Base-by-base conservation (phyloP, 1,140 invertebrate species). In the Drosophila triauraria region DNA sequence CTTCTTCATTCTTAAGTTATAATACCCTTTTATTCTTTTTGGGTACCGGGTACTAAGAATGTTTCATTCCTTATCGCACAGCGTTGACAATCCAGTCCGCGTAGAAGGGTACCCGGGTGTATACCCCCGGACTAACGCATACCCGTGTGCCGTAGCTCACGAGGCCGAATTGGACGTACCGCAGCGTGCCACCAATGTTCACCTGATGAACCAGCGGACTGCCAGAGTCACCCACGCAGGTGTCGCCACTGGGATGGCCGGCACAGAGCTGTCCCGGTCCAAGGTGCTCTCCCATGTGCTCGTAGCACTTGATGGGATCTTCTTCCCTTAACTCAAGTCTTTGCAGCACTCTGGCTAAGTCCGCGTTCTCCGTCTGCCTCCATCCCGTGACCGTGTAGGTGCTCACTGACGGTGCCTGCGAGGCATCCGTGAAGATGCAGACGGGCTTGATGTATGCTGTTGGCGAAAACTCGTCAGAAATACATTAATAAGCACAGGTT, bases 401-500 rank as follows among this genome's bases (percentile, higher is more conserved):
- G 5, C 4, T 43, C 10, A 64, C 38, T 2, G 9, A 0, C 1
- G 61, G 61, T 8, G 43, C 2, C 8, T 12, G 23, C 1, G 4
- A 4, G 2, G 13, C 13, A 61, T 64, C 38, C 6, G 25, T 60
- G 6, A 60, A 6, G 10, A 64, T 60, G 15, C 61, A 64, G 0
- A 64, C 2, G 10, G 61, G 61, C 12, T 7, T 60, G 17, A 64
- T 64, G 7, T n/a, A 13, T 9, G 54, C 61, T 64, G 32, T 54
- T 23, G 13, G 4, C 3, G 4, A 23, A 54, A 2, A 23, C 1
- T 15, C 2, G 0, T 23, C 1, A 15, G 9, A 17, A 23, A 17
- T 9, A 15, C 2, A 2, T 25, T 44, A 7, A 5, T 17, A 2
- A 12, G 0, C 6, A 2, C 15, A 38, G 12, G 1, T 15, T n/a